Base-by-base conservation (phyloP, 1,140 invertebrate species). In the Ephestia elutella region DNA sequence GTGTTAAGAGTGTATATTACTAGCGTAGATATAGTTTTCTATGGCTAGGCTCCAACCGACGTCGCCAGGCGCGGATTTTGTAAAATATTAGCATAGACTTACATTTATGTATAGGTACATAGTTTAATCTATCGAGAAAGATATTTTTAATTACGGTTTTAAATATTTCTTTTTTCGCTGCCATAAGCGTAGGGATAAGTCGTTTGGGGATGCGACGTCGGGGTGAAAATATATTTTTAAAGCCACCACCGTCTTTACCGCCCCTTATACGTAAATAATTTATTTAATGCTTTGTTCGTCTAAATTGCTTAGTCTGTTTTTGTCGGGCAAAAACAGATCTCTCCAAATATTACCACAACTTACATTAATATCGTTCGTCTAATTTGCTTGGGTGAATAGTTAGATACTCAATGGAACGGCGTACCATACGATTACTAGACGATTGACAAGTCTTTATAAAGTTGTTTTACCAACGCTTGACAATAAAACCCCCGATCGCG, bases 101-200 rank as follows among this genome's bases (percentile, higher is more conserved):
- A 62, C 57, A 54, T 58, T 59, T 74, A 72, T 73, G 70, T 76
- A 76, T 82, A 80, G 74, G 68, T 70, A 71, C 62, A 67, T 73
- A 69, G 65, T 73, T 70, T 71, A 66, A 75, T 78, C 61, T 77
- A 77, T 71, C 62, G 74, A 67, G 81, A 76, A 82, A 80, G 77
- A 87, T 85, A 87, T 87, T 87, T 82, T 87, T 85, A 85, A 87
- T 83, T 86, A 84, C 80, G 65, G 78, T 77, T 78, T 75, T 75
- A 68, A 77, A 71, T 32, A 32, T 32, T 66, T 76, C 70, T 71
- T 68, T 68, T 79, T 72, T 78, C 66, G 80, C 80, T 85, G 82
- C 83, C 83, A 85, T 83, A 84, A 82, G 79, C 70, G 62, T 80
- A 82, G 78, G 57, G 48, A 53, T 74, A 71, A 70, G 65, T 44